Base-by-base conservation (phyloP, 2,797 vertebrate species). In the Manis pentadactyla region DNA sequence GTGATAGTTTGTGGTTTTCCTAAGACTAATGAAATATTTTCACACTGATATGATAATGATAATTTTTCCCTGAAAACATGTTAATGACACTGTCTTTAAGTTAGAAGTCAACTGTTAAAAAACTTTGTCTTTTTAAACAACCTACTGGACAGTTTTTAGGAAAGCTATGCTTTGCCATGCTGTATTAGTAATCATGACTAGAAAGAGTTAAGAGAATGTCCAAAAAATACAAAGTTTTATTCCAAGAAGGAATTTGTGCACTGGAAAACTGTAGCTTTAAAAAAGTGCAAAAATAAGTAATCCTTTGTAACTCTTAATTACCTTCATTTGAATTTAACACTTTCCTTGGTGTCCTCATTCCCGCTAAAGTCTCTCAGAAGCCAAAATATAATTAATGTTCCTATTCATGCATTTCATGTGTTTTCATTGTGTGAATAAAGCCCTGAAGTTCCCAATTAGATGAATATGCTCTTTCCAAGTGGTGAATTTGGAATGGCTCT, bases 401-500 rank as follows among this genome's bases (percentile, higher is more conserved):
- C 81, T 66, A 55, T 85, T 96, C 94, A 95, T 90, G 75, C 57
- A 94, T 97, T 97, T 96, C 75, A 75, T 96, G 88, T 93, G 83
- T 92, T 97, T 96, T 95, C 73, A 87, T 91, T 96, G 73, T 94
- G 92, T 39, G 63, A 96, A 71, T 78, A 95, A 88, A 96, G 7
- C 34, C 34, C n/a, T 82, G 73, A 92, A 87, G 42, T 97, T 96
- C 31, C 89, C 94, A 97, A 97, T 97, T 97, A 96, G 93, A 94
- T 71, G 83, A 97, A 64, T 71, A 96, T 17, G 88, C 57, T 87
- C 57, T 95, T 97, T 95, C 75, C 59, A 94, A 83, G 55, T 92
- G 61, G 53, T 61, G 68, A 68, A 84, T 95, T 94, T 96, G 95
- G 91, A 94, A 94, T 88, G 59, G 15, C 57, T 95, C 25, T 95